These are phyloP conservation scores for Alouatta palliata DNA, from an alignment of 2,113 vertebrate species.

Conservation along the genomic window DNA sequence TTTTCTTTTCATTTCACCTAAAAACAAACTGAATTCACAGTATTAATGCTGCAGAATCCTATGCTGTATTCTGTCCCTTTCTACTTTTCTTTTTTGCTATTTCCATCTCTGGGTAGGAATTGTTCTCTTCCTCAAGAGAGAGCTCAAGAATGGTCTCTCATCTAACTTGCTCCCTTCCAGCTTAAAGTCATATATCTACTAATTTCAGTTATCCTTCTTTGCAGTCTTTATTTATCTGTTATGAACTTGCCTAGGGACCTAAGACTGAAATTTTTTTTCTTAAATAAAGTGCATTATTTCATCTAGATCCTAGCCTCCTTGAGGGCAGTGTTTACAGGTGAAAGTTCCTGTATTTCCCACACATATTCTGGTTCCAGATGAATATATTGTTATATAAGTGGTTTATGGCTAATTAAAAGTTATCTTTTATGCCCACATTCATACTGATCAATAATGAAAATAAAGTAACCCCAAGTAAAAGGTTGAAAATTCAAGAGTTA, in stretches of 20 bases:
- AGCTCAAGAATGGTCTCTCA: not conserved
- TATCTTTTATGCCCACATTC: not conserved
- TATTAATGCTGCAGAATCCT: not conserved
- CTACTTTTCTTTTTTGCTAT: not conserved
- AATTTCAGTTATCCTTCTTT: not conserved
- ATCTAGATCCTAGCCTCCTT: not conserved
- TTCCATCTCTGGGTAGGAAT: not conserved
- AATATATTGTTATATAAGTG: not conserved
- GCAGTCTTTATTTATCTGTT: not conserved
- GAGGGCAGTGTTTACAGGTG: not conserved
- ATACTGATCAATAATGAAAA: not conserved
- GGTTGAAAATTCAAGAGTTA: not conserved
- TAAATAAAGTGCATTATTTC: not conserved
- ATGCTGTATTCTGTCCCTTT: not conserved
- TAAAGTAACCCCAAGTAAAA: not conserved
- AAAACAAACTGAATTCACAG: not conserved
- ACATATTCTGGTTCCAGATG: not conserved
- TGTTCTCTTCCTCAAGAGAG: not conserved
- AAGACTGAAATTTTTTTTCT: not conserved
- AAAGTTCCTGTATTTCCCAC: not conserved
- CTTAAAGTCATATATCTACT: too few species aligned
- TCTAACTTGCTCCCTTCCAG: not conserved
- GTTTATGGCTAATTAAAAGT: not conserved
- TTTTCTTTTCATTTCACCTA: not conserved
- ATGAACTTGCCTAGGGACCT: not conserved